A percentile compares a stretch with the other conserved stretches of the same genome.
Conservation (phyloP, 2,113 vertebrate genomes). For the Ctenomys sociabilis region DNA sequence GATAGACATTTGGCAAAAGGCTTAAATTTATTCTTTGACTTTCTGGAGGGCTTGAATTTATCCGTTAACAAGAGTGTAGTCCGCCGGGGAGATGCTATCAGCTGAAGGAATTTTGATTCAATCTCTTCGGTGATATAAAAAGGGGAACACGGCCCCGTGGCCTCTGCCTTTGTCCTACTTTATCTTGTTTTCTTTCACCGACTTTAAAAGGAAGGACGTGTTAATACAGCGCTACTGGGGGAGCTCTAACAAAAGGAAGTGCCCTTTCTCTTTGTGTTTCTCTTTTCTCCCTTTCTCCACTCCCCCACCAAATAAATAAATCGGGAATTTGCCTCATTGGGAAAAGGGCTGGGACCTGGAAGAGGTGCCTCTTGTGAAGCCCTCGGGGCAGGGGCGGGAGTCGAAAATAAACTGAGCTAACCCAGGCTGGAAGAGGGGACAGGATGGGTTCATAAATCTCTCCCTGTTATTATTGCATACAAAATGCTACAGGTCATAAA, state of each 20-base stretch:
- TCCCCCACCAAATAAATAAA: neutral
- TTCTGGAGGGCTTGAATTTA: conserved; percentile 87
- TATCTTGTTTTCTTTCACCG: conserved; percentile 52
- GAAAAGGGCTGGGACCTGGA: neutral
- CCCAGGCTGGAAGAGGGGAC: conserved; percentile 52
- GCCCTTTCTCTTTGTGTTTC: conserved; percentile 4
- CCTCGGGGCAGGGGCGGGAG: neutral
- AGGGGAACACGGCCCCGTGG: conserved; percentile 55
- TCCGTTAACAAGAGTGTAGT: conserved; percentile 87
- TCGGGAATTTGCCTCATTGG: accelerated
- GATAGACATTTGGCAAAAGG: conserved; percentile 89
- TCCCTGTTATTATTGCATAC: conserved; percentile 88
- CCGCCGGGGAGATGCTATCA: conserved; percentile 88
- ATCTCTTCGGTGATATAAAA: conserved; percentile 75
- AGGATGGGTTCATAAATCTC: conserved; percentile 90
- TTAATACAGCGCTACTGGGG: neutral
- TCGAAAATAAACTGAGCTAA: conserved; percentile 52
- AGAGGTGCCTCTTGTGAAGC: neutral
- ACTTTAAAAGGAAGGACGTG: conserved; percentile 42
- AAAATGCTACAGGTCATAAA: conserved; percentile 92
- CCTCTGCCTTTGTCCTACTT: conserved; percentile 33
- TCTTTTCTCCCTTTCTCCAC: neutral
- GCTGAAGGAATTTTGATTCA: conserved; percentile 82
- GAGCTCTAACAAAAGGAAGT: neutral
- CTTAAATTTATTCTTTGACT: conserved; percentile 90